A percentile compares a stretch with the other conserved stretches of the same genome.
phyloP scores from a whole-genome alignment of 2,888 invertebrate species.

The Xestia xanthographa region DNA sequence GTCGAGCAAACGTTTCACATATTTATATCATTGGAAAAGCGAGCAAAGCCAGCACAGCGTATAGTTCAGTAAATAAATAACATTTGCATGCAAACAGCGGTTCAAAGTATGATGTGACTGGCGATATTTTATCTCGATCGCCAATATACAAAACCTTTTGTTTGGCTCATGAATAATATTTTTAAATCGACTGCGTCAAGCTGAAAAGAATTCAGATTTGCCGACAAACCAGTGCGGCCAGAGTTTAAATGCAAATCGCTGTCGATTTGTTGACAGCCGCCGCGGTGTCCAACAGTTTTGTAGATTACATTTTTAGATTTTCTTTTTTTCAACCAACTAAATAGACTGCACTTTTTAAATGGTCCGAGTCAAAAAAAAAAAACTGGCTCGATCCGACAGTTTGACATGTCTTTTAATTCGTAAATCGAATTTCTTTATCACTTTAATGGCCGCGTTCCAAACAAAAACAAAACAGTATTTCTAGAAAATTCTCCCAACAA shows the following conservation, averaged over 20 bases:
- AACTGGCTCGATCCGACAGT: neutral
- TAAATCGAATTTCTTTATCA: neutral
- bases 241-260: conserved; percentile 58
- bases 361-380: conserved; percentile 22
- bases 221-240: conserved; percentile 44
- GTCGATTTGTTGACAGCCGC: conserved; percentile 52
- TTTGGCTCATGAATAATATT: conserved; percentile 59
- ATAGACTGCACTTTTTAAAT: conserved; percentile 28
- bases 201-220: conserved; percentile 56
- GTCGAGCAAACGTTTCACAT: conserved; percentile 20
- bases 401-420: neutral
- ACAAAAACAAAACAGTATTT: conserved; percentile 10
- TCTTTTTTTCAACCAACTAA: conserved; percentile 21
- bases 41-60: conserved; percentile 22
- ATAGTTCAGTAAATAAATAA: conserved; percentile 52
- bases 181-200: conserved; percentile 43
- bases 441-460: neutral
- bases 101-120: conserved; percentile 43
- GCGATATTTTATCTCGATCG: conserved; percentile 62
- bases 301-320: conserved; percentile 30
- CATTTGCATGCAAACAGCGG: conserved; percentile 48
- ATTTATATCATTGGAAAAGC: conserved; percentile 44
- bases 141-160: conserved; percentile 57
- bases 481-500: neutral
- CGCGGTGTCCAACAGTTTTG: conserved; percentile 36